Evolutionary conservation across 1,140 invertebrate genomes (phyloP).

Genomic region (Drosophila serrata): DNA sequence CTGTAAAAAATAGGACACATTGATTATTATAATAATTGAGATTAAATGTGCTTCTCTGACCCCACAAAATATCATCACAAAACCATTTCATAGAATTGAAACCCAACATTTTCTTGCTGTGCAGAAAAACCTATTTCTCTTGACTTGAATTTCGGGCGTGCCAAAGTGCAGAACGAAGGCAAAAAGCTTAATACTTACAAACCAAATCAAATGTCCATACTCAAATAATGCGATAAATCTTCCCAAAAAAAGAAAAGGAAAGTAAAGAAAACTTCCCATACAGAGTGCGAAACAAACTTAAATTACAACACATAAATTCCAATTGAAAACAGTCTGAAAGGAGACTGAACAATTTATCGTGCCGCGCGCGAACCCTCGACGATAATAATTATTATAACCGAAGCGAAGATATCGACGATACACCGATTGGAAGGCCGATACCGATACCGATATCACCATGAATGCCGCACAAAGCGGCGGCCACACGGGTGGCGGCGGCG

Average conservation of each 20-base stretch:
- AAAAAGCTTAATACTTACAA: slow-evolving; percentile 6
- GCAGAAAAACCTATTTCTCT: slow-evolving; percentile 12
- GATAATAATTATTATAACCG: slow-evolving; percentile 36
- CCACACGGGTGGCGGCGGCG: slow-evolving; percentile 82
- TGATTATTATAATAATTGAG: too few relatives aligned
- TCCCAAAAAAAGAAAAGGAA: too few relatives aligned
- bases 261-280: slow-evolving; percentile 2
- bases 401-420: slow-evolving; percentile 8
- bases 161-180: slow-evolving; percentile 23
- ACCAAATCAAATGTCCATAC: slow-evolving; percentile 31
- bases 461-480: slow-evolving; percentile 86
- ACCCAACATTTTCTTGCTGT: background rate
- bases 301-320: slow-evolving; percentile 61
- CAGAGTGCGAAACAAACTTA: slow-evolving; percentile 33
- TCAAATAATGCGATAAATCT: slow-evolving; percentile 46
- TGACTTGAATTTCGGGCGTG: slow-evolving; percentile 35
- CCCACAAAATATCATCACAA: background rate
- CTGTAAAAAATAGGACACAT: background rate
- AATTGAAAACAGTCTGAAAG: slow-evolving; percentile 32
- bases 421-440: background rate
- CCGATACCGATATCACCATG: slow-evolving; percentile 63
- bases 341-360: slow-evolving; percentile 43
- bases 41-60: background rate
- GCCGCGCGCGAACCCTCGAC: slow-evolving; percentile 9
- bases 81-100: background rate